Base-by-base conservation (phyloP, 2,113 vertebrate species). In the Acanthochromis polyacanthus region DNA sequence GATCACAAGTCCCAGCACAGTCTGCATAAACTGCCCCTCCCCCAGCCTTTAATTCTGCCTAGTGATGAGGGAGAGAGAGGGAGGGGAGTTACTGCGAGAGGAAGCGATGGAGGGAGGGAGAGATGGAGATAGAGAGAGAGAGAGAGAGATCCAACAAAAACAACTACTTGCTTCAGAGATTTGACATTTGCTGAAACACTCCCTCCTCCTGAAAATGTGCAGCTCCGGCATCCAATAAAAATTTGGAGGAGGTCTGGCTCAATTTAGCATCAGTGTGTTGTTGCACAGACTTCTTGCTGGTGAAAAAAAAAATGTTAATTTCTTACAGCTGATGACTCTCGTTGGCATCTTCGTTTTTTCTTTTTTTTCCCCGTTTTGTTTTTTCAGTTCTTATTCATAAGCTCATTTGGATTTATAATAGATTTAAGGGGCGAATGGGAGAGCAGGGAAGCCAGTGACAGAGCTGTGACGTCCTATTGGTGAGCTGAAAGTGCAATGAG, bases 41-140 rank as follows among this genome's bases (percentile, higher is more conserved):
- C 92, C 93, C 92, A 93, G 67, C 90, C 93, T 93, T 94, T 94
- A 94, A 94, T 94, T 94, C 93, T 94, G 93, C 93, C 93, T 92
- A 94, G 93, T 94, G 93, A 94, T 94, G 93, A 94, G 93, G 92
- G 89, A 87, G 78, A 91, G 91, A 88, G 89, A 93, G 92, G 92
- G 93, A 93, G 93, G 92, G 91, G 93, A 92, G 91, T 86, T 87
- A 85, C 85, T 89, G 89, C 45, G 77, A 88, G 82, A 89, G 87
- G 83, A 87, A 88, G 82, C 71, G 57, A 81, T 61, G 65, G 80
- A 83, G 88, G 81, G 89, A 91, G 84, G 82, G 68, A 80, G 80
- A 32, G 81, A 81, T 16, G 71, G 88, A 86, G 82, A 64, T 72
- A 75, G 72, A 66, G 77, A 80, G 52, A 56, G 80, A 82, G 80